Conservation (phyloP, 2,797 vertebrate genomes). For the Platyrinchus mystaceus region DNA sequence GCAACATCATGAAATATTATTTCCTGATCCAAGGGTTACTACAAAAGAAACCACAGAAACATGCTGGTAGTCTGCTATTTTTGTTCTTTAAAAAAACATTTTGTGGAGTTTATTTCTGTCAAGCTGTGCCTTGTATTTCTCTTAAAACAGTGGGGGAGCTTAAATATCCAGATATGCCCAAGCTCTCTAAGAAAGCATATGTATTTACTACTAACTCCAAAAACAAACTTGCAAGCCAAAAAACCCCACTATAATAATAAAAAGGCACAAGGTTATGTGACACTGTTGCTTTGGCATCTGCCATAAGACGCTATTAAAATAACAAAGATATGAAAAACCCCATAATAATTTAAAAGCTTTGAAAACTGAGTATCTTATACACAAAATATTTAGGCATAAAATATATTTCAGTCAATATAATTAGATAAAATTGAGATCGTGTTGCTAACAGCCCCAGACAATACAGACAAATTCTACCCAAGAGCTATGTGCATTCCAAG, state of each 20-base stretch:
- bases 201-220: not conserved
- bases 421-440: not conserved
- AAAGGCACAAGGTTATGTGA: not conserved
- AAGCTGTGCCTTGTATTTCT: not conserved
- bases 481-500: not conserved
- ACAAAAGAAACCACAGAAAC: not conserved
- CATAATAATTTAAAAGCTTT: not conserved
- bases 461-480: not conserved
- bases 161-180: not conserved
- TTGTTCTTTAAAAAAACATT: not conserved
- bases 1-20: not conserved
- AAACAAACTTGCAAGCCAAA: not conserved
- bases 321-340: not conserved
- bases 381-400: not conserved
- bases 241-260: fast-evolving
- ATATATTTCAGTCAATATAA: not conserved
- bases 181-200: not conserved
- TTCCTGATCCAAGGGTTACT: not conserved
- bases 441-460: not conserved
- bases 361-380: not conserved
- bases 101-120: not conserved
- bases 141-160: not conserved
- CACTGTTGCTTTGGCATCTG: not conserved
- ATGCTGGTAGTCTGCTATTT: not conserved
- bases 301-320: not conserved